Conservation (phyloP, 2,888 invertebrate species). For the Oscheius myriophilus region DNA sequence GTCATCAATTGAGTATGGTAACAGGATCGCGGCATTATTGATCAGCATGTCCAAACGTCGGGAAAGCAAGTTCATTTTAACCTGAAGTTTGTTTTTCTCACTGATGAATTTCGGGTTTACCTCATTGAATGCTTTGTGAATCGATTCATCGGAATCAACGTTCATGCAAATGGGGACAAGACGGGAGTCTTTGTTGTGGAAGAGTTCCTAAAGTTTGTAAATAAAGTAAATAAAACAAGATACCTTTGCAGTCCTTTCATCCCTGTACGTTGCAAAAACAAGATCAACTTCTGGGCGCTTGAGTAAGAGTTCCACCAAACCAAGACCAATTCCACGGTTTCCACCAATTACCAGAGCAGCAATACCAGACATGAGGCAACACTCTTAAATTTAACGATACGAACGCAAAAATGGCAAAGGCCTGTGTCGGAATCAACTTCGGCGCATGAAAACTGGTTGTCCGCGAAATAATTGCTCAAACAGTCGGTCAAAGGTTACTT, state of each 20-base stretch:
- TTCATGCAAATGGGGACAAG: background rate
- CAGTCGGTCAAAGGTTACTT: no score
- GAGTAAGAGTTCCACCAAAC: constrained; percentile 4
- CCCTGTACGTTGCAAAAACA: constrained; percentile 12
- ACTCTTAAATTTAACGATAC: no score
- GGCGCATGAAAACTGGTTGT: no score
- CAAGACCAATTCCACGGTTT: constrained; percentile 22
- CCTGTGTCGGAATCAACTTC: no score
- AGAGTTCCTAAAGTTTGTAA: background rate
- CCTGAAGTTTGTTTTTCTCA: background rate
- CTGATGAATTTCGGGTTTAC: background rate
- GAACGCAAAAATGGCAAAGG: no score
- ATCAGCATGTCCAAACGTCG: background rate
- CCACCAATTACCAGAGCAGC: constrained; percentile 14
- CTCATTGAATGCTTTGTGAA: background rate
- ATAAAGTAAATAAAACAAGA: no score
- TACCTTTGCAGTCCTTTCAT: constrained; percentile 8
- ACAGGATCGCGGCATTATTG: constrained; percentile 12
- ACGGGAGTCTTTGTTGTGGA: background rate
- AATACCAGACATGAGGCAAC: no score
- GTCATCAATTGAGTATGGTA: background rate
- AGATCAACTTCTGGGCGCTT: constrained; percentile 11
- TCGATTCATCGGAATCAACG: background rate
- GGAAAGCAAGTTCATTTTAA: background rate
- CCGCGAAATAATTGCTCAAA: no score